phyloP scores from a whole-genome alignment of 2,888 invertebrate species.

The Pachydiplax longipennis region DNA sequence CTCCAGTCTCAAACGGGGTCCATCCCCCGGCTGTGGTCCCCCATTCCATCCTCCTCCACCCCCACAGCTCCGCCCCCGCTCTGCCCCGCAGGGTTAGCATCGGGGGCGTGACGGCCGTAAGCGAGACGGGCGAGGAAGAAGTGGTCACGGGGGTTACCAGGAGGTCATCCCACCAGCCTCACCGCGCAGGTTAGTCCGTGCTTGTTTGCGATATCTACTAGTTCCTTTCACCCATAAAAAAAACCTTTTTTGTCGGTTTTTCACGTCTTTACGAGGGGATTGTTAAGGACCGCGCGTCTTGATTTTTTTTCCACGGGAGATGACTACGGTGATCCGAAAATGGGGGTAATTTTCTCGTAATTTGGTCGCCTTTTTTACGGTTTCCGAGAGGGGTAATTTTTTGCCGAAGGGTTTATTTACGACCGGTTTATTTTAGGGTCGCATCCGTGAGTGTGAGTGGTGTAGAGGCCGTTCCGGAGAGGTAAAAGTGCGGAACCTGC shows the following conservation, averaged over 20 bases:
- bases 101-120: constrained; percentile 32
- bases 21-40: constrained; percentile 20
- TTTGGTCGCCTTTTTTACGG: not conserved
- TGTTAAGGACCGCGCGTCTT: not conserved
- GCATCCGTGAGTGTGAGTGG: not conserved
- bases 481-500: not conserved
- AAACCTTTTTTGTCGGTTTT: not conserved
- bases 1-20: not conserved
- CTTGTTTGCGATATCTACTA: not conserved
- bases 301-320: not conserved
- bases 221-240: not conserved
- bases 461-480: not conserved
- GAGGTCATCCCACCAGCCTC: not conserved
- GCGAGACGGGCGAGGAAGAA: constrained; percentile 12
- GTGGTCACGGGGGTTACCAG: not conserved
- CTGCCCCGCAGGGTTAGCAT: constrained; percentile 50
- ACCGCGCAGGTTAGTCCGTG: not conserved
- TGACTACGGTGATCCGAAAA: not conserved
- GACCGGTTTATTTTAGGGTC: not conserved
- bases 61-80: constrained; percentile 51
- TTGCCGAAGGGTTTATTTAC: not conserved
- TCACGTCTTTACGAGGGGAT: not conserved
- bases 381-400: not conserved
- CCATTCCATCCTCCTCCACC: constrained; percentile 53
- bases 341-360: not conserved